Evolutionary conservation across 2,113 vertebrate species (phyloP), one percentile per base, ranked within the genome.

Genomic region (Ceuthmochares aereus): DNA sequence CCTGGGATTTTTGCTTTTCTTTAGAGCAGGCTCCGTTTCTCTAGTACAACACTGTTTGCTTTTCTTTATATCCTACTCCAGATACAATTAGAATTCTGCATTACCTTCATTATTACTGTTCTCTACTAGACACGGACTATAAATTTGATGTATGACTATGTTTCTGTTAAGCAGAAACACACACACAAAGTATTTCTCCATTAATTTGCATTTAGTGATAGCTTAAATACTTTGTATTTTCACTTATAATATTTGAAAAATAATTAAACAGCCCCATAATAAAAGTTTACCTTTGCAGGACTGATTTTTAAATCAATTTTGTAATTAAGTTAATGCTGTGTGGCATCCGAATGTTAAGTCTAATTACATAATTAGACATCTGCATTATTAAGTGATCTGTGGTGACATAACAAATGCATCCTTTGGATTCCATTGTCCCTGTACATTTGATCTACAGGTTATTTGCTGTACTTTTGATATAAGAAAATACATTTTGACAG

Each of bases 291-390:
- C 36, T 95, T 86, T 76, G 21, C 20, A 91, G 37, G 26, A 94
- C 69, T 86, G 76, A 93, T 92, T 96, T 95, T 91, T 47, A 93
- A 95, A 78, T 93, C 83, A 37, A 84, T 94, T 96, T 95, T 84
- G 73, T 70, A 96, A 96, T 94, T 93, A 95, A 91, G 76, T 94
- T 95, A 97, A 97, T 95, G 70, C 21, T 89, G 45, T 85, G 40
- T 95, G 96, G 64, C 91, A 94, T 93, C 93, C 92, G 81, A 92
- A 80, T 96, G 88, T 20, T 95, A 94, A 97, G 84, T 84, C 83
- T 95, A 95, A 98, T 97, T 91, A 85, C 32, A 62, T 96, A 95
- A 97, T 97, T 96, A 96, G 94, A 76, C 70, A 89, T 94, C 76
- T 94, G 34, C 75, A 77, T 97, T 96, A 93, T 87, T 97, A 95